phyloP scores from a whole-genome alignment of 2,888 invertebrate species.

The Pristionchus entomophagus region DNA sequence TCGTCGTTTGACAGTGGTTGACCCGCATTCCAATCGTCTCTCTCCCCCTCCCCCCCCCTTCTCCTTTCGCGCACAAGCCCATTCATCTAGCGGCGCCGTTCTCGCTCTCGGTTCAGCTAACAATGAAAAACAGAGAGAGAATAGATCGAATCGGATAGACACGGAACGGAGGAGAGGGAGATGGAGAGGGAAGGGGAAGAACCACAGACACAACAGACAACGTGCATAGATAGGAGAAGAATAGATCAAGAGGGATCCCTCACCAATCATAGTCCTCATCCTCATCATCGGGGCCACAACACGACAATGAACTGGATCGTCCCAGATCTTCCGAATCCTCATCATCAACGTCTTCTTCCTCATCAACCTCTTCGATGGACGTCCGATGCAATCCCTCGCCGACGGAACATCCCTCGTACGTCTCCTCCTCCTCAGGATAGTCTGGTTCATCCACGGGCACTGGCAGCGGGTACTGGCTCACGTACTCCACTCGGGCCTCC shows the following conservation, averaged over 20 bases:
- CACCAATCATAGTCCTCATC: constrained; percentile 42
- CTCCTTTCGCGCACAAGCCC: constrained; percentile 11
- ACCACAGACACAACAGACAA: constrained; percentile 18
- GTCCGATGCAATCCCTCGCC: neutral
- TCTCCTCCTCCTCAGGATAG: neutral
- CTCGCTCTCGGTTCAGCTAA: constrained; percentile 37
- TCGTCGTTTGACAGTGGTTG: constrained; percentile 43
- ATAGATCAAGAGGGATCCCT: neutral
- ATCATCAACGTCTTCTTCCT: constrained; percentile 5
- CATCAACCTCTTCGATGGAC: constrained; percentile 1
- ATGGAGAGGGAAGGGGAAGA: neutral
- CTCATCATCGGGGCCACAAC: constrained; percentile 16
- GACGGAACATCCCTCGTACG: constrained; percentile 29
- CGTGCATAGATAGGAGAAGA: neutral
- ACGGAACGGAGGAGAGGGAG: too few species aligned
- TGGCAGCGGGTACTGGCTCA: neutral
- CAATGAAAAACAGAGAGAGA: constrained; percentile 27
- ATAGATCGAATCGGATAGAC: constrained; percentile 37
- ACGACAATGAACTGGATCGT: constrained; percentile 7
- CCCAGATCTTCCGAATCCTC: constrained; percentile 45
- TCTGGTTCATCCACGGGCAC: neutral
- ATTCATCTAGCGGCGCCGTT: constrained; percentile 23
- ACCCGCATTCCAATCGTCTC: constrained; percentile 34
- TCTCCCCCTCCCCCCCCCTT: neutral
- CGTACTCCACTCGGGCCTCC: neutral